Conservation (phyloP, 2,888 invertebrate species). For the Parascotia fuliginaria region DNA sequence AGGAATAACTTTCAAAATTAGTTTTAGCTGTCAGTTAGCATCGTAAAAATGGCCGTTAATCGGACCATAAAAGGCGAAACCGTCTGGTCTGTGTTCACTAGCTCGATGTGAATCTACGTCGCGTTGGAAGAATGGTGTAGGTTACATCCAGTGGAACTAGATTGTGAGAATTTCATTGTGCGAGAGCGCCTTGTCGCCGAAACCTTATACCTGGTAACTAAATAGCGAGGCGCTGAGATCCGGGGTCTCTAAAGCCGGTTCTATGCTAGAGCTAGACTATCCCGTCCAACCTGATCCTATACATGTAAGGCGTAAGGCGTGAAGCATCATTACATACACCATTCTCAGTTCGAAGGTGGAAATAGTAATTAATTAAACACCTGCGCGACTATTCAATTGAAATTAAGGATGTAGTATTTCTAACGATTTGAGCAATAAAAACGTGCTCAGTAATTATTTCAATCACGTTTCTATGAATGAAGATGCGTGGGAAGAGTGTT, state of each 20-base stretch:
- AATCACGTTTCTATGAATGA: constrained; percentile 21
- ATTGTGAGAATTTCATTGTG: constrained; percentile 62
- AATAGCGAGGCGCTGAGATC: constrained; percentile 56
- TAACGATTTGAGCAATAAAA: constrained; percentile 39
- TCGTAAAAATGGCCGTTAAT: constrained; percentile 38
- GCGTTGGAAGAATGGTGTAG: constrained; percentile 37
- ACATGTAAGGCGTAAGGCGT: neutral
- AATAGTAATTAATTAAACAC: constrained; percentile 66
- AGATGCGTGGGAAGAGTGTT: constrained; percentile 9
- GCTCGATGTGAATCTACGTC: constrained; percentile 24
- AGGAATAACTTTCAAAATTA: constrained; percentile 38
- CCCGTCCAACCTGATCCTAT: constrained; percentile 49
- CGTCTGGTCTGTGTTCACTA: constrained; percentile 26
- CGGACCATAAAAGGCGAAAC: constrained; percentile 26
- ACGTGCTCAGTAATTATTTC: constrained; percentile 21
- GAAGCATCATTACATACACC: constrained; percentile 50
- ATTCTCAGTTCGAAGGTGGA: constrained; percentile 36
- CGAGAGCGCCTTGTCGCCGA: constrained; percentile 55
- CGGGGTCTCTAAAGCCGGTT: constrained; percentile 60
- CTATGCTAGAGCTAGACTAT: constrained; percentile 35
- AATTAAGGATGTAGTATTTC: constrained; percentile 45
- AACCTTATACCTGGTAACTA: constrained; percentile 72
- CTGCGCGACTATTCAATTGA: constrained; percentile 55
- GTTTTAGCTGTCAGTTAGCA: constrained; percentile 31
- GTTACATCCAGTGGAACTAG: constrained; percentile 64